Percentiles rank a stretch among this genome's conserved stretches.
These are phyloP conservation scores for Solenodon paradoxus DNA, from an alignment of 2,113 vertebrate species.

Conservation along the genomic window DNA sequence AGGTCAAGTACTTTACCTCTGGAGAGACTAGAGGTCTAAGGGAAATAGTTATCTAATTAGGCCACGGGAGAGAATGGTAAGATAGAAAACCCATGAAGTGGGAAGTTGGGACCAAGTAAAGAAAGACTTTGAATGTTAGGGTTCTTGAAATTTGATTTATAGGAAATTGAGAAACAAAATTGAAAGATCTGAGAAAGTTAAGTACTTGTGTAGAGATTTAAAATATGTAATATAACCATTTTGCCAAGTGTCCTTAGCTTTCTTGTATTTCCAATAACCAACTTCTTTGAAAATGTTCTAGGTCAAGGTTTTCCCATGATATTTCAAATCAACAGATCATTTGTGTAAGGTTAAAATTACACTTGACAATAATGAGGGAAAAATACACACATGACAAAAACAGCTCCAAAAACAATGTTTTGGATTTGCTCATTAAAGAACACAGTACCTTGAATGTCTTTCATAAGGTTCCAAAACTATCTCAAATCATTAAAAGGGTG, in stretches of 20 bases:
- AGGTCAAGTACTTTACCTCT: neutral
- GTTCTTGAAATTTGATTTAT: constrained; percentile 19
- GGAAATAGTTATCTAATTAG: neutral
- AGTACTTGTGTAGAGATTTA: neutral
- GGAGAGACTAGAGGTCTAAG: neutral
- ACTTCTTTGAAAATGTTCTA: constrained; percentile 65
- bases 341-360: constrained; percentile 63
- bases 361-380: constrained; percentile 29
- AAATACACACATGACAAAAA: constrained; percentile 59
- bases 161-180: constrained; percentile 62
- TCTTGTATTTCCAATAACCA: constrained; percentile 59
- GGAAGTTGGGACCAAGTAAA: neutral
- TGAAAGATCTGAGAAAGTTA: constrained; percentile 53
- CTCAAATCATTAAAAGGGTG: constrained; percentile 49
- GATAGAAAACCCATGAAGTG: neutral
- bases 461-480: constrained; percentile 64
- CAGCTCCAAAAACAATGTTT: constrained; percentile 67
- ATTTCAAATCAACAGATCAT: constrained; percentile 69
- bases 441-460: constrained; percentile 58
- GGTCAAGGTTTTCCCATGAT: constrained; percentile 61
- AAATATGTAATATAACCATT: constrained; percentile 9
- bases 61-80: neutral
- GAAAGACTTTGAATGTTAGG: neutral
- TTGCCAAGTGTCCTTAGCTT: constrained; percentile 59
- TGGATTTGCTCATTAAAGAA: constrained; percentile 46